Conservation (phyloP, 2,888 invertebrate species). For the Lathronympha strigana region DNA sequence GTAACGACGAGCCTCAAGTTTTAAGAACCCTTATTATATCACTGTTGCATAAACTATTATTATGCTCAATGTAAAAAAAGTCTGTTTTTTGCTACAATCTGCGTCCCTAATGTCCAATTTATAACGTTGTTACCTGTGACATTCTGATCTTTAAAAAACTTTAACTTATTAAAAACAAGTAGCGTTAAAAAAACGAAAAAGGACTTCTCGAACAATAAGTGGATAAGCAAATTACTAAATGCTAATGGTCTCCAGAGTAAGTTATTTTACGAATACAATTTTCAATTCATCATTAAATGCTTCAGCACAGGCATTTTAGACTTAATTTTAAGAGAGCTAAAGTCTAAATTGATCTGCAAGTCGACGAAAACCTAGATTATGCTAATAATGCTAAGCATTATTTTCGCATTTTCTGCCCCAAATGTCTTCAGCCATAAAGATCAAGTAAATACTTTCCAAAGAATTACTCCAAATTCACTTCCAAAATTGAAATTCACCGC, state of each 20-base stretch:
- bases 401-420: slow-evolving; percentile 2
- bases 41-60: too few relatives aligned
- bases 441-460: slow-evolving; percentile 4
- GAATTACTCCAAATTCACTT: not conserved
- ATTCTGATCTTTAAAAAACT: not conserved
- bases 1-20: too few relatives aligned
- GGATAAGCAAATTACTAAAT: not conserved
- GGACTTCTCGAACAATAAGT: not conserved
- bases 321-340: not conserved
- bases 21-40: too few relatives aligned
- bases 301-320: not conserved
- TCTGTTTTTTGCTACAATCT: too few relatives aligned
- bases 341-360: not conserved
- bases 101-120: too few relatives aligned
- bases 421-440: slow-evolving; percentile 3
- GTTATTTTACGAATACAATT: not conserved
- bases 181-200: not conserved
- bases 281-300: not conserved
- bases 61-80: too few relatives aligned
- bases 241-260: not conserved
- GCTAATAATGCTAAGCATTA: not conserved
- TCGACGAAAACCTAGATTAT: too few relatives aligned
- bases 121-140: too few relatives aligned
- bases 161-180: not conserved
- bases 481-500: slow-evolving; percentile 15